A percentile compares a stretch with the other conserved stretches of the same genome.
Conservation (phyloP, 1,140 invertebrate genomes). For the Drosophila oshimai region DNA sequence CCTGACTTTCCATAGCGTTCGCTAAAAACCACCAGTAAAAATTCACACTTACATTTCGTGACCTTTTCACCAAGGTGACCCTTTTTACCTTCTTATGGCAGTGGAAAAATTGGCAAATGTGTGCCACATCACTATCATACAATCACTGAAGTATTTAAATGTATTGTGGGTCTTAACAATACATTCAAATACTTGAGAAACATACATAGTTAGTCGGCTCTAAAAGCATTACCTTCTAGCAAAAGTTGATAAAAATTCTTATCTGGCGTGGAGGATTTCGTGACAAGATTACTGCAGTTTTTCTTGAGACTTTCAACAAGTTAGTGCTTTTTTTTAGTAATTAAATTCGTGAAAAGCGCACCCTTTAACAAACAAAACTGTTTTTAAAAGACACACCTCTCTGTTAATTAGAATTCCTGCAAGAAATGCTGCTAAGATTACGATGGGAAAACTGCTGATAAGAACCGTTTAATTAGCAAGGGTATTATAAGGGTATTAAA, state of each 20-base stretch:
- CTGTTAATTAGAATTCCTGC: neutral
- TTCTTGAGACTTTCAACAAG: neutral
- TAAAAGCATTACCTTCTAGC: neutral
- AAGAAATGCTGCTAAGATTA: neutral
- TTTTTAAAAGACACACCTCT: neutral
- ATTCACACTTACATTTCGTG: neutral
- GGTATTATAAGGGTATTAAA: conserved; percentile 34
- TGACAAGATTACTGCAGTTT: neutral
- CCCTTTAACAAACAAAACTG: neutral
- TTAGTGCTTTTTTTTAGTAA: neutral
- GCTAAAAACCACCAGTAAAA: neutral
- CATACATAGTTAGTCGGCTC: neutral
- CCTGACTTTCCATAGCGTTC: neutral
- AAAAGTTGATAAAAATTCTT: conserved; percentile 18
- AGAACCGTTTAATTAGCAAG: conserved; percentile 4
- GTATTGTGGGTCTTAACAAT: too few species aligned
- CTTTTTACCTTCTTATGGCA: conserved; percentile 4
- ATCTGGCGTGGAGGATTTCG: conserved; percentile 11
- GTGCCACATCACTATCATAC: conserved; percentile 16
- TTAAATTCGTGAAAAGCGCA: neutral
- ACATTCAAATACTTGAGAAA: neutral
- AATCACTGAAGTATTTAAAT: too few species aligned
- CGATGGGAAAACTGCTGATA: conserved; percentile 2
- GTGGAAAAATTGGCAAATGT: conserved; percentile 29
- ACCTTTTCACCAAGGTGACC: conserved; percentile 56